Percentiles rank a stretch among this genome's conserved stretches.
These are phyloP conservation scores for Meteorus sp. DNA, from an alignment of 1,140 invertebrate genomes.

Conservation along the genomic window DNA sequence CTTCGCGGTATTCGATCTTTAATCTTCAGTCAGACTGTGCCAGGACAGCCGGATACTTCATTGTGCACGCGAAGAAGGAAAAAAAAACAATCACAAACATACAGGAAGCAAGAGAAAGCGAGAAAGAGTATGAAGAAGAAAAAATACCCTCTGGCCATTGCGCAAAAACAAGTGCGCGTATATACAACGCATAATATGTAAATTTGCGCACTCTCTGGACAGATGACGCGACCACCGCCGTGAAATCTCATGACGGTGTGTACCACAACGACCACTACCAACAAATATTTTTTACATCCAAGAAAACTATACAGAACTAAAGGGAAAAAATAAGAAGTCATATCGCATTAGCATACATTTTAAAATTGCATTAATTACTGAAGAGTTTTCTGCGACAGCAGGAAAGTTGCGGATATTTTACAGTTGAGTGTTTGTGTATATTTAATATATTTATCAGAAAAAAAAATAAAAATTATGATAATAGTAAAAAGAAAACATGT, in stretches of 20 bases:
- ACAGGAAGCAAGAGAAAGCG: too few species aligned
- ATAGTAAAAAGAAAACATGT: too few species aligned
- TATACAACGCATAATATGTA: slow-evolving; percentile 28
- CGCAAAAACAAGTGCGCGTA: neutral
- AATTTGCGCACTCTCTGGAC: slow-evolving; percentile 21
- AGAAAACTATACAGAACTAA: slow-evolving; percentile 2
- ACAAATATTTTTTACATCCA: slow-evolving; percentile 11
- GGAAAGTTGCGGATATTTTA: too few species aligned
- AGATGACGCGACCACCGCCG: slow-evolving; percentile 29
- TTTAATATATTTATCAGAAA: too few species aligned
- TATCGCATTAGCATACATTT: slow-evolving; percentile 34
- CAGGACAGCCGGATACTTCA: neutral
- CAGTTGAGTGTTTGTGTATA: too few species aligned
- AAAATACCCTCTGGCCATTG: neutral
- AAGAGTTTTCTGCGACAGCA: neutral
- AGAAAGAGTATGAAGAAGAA: too few species aligned
- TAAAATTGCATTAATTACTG: slow-evolving; percentile 37
- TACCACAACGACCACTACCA: slow-evolving; percentile 28
- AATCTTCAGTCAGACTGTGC: slow-evolving; percentile 16
- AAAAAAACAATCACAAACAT: too few species aligned
- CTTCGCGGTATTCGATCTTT: slow-evolving; percentile 22
- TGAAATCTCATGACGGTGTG: slow-evolving; percentile 32
- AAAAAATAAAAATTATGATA: too few species aligned
- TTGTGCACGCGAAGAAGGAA: too few species aligned
- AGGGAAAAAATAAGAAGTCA: slow-evolving; percentile 2